Percentiles rank a stretch among this genome's conserved stretches.
These are phyloP conservation scores for Latrodectus elegans DNA, from an alignment of 2,888 invertebrate species.

Conservation along the genomic window DNA sequence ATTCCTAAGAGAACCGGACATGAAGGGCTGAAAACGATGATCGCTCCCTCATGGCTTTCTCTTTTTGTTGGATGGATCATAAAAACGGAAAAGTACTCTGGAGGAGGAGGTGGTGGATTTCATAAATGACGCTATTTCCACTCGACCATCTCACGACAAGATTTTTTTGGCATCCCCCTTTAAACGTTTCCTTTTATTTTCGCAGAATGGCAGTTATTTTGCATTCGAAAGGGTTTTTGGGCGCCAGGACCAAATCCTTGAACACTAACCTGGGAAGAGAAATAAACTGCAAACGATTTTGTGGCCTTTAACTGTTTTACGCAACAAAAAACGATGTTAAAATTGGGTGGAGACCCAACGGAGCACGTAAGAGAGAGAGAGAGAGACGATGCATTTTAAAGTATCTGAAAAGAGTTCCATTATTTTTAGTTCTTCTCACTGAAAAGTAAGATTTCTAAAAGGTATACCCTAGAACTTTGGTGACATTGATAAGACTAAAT, in stretches of 20 bases:
- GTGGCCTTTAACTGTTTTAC: slow-evolving; percentile 4
- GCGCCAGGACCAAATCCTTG: slow-evolving; percentile 40
- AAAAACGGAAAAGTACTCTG: slow-evolving; percentile 24
- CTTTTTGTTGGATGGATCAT: slow-evolving; percentile 50
- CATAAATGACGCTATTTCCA: slow-evolving; percentile 49
- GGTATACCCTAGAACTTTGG: no score
- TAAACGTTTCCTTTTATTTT: slow-evolving; percentile 43
- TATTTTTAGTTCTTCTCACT: not conserved
- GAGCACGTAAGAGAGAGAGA: slow-evolving; percentile 65
- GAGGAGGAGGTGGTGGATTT: slow-evolving; percentile 10
- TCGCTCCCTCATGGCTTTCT: slow-evolving; percentile 43
- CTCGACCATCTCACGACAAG: slow-evolving; percentile 48
- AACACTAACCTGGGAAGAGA: slow-evolving; percentile 25
- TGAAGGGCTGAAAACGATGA: slow-evolving; percentile 53
- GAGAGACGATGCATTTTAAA: slow-evolving; percentile 53
- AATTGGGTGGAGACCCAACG: slow-evolving; percentile 2
- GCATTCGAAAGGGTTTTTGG: slow-evolving; percentile 54
- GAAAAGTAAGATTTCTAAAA: no score
- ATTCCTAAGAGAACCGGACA: slow-evolving; percentile 57
- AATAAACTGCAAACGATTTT: slow-evolving; percentile 20
- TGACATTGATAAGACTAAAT: no score
- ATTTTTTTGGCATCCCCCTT: slow-evolving; percentile 26
- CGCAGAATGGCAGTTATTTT: slow-evolving; percentile 66
- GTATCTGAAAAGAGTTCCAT: slow-evolving; percentile 27
- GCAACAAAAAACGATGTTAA: not conserved